phyloP scores from a whole-genome alignment of 2,797 vertebrate genomes.

The Sebastes minor region DNA sequence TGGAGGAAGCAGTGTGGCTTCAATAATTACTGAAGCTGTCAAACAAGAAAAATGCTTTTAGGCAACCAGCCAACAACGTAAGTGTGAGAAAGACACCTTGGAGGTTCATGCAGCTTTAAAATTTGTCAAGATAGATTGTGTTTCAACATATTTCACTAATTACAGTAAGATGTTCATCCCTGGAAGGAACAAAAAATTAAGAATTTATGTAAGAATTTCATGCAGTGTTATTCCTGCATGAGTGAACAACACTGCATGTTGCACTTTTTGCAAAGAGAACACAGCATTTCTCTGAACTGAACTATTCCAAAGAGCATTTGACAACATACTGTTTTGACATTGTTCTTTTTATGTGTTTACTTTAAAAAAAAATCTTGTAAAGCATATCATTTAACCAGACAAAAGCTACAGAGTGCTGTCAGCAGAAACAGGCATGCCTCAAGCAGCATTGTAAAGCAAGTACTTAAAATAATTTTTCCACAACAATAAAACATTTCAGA shows the following conservation, averaged over 20 bases:
- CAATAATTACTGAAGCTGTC: background rate
- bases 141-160: background rate
- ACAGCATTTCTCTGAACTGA: background rate
- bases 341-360: conserved; percentile 59
- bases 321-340: conserved; percentile 46
- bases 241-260: background rate
- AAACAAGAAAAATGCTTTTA: background rate
- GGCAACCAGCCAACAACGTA: background rate
- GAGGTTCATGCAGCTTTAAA: background rate
- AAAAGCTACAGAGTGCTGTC: conserved; percentile 63
- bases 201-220: background rate
- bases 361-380: conserved; percentile 53
- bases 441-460: conserved; percentile 72
- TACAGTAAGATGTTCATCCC: background rate
- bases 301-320: conserved; percentile 42
- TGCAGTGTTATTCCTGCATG: background rate
- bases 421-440: conserved; percentile 65
- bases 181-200: background rate
- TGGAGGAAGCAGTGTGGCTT: background rate
- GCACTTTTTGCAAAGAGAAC: background rate
- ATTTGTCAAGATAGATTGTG: background rate
- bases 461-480: conserved; percentile 71
- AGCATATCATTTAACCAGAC: conserved; percentile 62
- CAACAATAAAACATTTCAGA: conserved; percentile 73
- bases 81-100: background rate